These are phyloP conservation scores for Ophthalmotilapia sp. DNA, from an alignment of 2,113 vertebrate species.

Conservation along the genomic window DNA sequence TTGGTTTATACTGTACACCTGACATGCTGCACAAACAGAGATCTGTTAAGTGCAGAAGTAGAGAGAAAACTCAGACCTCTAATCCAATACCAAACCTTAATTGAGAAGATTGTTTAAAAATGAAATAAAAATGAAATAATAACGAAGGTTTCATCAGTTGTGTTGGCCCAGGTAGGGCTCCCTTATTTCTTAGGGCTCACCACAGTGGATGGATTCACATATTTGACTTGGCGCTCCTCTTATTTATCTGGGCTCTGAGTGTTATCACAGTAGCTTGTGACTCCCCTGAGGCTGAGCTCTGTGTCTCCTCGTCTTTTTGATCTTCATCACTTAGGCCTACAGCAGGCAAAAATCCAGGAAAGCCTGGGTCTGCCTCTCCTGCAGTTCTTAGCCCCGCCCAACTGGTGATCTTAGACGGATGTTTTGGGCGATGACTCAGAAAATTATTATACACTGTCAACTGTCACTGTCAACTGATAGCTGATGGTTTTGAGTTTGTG, in stretches of 20 bases:
- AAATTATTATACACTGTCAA: neutral
- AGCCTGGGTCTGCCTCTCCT: neutral
- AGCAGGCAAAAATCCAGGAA: neutral
- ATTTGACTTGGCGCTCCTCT: neutral
- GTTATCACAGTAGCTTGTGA: neutral
- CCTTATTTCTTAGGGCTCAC: neutral
- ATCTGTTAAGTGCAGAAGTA: neutral
- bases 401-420: accelerated
- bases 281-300: neutral
- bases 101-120: neutral
- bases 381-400: neutral
- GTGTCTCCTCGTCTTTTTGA: neutral
- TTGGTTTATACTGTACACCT: neutral
- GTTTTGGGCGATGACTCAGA: neutral
- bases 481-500: neutral
- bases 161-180: neutral
- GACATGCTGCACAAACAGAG: neutral
- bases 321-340: neutral
- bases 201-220: neutral
- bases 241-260: neutral
- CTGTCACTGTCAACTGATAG: neutral
- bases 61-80: neutral
- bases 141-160: neutral
- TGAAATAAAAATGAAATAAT: neutral
- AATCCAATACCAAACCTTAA: neutral